Percentiles rank a stretch among this genome's conserved stretches.
Evolutionary conservation across 2,113 vertebrate species (phyloP).

Genomic region (Takifugu flavidus): DNA sequence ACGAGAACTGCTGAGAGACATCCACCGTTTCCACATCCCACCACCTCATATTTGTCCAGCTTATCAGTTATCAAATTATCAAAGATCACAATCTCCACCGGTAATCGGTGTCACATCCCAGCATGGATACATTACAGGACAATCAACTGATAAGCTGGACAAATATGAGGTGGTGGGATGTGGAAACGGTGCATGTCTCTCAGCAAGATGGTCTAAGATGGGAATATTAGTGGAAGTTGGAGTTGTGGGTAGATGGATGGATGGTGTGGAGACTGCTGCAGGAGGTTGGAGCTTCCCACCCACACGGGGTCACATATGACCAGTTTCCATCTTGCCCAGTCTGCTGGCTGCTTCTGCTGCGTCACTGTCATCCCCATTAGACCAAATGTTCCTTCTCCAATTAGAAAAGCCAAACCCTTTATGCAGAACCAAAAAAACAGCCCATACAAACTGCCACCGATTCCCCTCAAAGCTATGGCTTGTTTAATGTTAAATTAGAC

Average conservation of each 20-base stretch:
- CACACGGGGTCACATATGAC: constrained; percentile 25
- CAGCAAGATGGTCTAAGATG: too few species aligned
- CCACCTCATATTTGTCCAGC: neutral
- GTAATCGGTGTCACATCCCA: too few species aligned
- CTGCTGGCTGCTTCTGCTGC: constrained; percentile 10
- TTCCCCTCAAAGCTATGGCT: neutral
- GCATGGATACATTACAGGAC: neutral
- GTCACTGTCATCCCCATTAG: constrained; percentile 2
- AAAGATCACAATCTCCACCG: too few species aligned
- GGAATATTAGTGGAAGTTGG: neutral
- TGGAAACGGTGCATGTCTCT: neutral
- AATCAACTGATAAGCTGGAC: neutral
- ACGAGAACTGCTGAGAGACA: too few species aligned
- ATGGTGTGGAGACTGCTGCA: too few species aligned
- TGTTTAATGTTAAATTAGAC: neutral
- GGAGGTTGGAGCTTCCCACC: constrained; percentile 10
- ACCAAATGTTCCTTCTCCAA: neutral
- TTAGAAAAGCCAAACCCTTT: neutral
- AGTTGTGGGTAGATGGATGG: constrained; percentile 14
- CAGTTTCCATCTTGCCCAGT: constrained; percentile 24
- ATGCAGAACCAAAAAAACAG: too few species aligned
- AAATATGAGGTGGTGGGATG: neutral
- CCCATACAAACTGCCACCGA: too few species aligned
- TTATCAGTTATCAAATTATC: too few species aligned
- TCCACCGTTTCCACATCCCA: neutral